Evolutionary conservation across 2,888 invertebrate species (phyloP).

Genomic region (Andrena dorsata): DNA sequence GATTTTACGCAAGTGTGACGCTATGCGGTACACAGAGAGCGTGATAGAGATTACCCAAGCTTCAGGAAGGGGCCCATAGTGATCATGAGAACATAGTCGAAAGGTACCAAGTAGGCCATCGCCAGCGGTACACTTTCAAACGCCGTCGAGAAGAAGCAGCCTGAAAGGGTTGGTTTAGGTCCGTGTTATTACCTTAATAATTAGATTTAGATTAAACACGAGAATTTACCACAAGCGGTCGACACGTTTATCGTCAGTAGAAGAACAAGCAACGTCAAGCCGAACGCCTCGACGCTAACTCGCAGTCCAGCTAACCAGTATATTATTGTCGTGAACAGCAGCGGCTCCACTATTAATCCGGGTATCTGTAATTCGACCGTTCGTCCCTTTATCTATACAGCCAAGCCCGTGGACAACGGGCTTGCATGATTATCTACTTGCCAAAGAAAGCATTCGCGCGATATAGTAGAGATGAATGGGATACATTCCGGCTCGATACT

Average conservation of each 20-base stretch:
- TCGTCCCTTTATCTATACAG: not conserved
- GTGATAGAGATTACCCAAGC: constrained; percentile 88
- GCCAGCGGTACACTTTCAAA: constrained; percentile 93
- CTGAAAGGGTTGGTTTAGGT: constrained; percentile 84
- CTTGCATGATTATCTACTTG: constrained; percentile 84
- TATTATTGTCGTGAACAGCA: constrained; percentile 92
- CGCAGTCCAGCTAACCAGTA: constrained; percentile 95
- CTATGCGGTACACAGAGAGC: not conserved
- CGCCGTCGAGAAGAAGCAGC: constrained; percentile 93
- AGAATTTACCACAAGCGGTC: constrained; percentile 91
- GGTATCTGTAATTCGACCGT: constrained; percentile 88
- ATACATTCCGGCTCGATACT: constrained; percentile 93
- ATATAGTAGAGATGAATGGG: constrained; percentile 92
- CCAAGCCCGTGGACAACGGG: too few relatives aligned
- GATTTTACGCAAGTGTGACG: not conserved
- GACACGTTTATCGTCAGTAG: constrained; percentile 94
- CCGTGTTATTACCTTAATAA: not conserved
- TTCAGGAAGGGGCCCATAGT: constrained; percentile 94
- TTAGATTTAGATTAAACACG: not conserved
- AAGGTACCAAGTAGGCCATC: constrained; percentile 93
- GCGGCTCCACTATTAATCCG: constrained; percentile 93
- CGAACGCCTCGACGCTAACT: constrained; percentile 89
- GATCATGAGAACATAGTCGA: constrained; percentile 94
- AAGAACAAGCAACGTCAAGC: constrained; percentile 89
- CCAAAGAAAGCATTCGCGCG: constrained; percentile 92